Conservation (phyloP, 2,888 invertebrate species). For the Laspeyria flexula region DNA sequence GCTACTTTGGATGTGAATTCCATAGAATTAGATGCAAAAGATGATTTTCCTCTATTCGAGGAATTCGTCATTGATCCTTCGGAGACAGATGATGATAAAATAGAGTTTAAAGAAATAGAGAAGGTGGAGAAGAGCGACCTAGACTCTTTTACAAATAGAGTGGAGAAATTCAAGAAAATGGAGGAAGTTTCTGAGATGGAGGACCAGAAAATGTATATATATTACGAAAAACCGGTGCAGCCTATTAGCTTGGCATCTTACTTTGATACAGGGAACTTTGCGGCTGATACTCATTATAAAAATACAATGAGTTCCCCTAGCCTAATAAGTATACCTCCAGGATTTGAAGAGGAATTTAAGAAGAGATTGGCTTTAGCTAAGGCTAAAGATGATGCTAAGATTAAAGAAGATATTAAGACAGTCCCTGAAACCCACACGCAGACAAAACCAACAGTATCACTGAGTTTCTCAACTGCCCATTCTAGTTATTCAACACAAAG, state of each 20-base stretch:
- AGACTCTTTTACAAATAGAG: slow-evolving; percentile 74
- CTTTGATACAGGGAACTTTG: slow-evolving; percentile 80
- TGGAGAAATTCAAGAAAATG: slow-evolving; percentile 71
- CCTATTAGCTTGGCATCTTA: slow-evolving; percentile 73
- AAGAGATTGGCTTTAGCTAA: slow-evolving; percentile 33
- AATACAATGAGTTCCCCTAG: slow-evolving; percentile 62
- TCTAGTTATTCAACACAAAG: background rate
- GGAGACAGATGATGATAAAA: slow-evolving; percentile 73
- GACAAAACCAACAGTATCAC: slow-evolving; percentile 39
- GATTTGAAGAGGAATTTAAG: slow-evolving; percentile 71
- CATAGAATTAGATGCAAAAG: slow-evolving; percentile 78
- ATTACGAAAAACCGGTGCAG: slow-evolving; percentile 52
- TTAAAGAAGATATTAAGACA: slow-evolving; percentile 26
- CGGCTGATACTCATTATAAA: slow-evolving; percentile 72
- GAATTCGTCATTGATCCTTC: slow-evolving; percentile 76
- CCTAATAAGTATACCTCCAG: slow-evolving; percentile 65
- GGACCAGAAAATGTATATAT: slow-evolving; percentile 12
- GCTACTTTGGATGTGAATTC: slow-evolving; percentile 71
- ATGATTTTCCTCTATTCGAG: slow-evolving; percentile 74
- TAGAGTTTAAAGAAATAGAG: slow-evolving; percentile 59
- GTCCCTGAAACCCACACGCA: slow-evolving; percentile 62
- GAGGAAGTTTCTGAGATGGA: slow-evolving; percentile 52
- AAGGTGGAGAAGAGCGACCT: slow-evolving; percentile 54
- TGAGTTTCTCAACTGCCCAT: slow-evolving; percentile 5
- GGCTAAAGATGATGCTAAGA: slow-evolving; percentile 21